These are phyloP conservation scores for Agrypnus murinus DNA, from an alignment of 2,888 invertebrate species.

Conservation along the genomic window DNA sequence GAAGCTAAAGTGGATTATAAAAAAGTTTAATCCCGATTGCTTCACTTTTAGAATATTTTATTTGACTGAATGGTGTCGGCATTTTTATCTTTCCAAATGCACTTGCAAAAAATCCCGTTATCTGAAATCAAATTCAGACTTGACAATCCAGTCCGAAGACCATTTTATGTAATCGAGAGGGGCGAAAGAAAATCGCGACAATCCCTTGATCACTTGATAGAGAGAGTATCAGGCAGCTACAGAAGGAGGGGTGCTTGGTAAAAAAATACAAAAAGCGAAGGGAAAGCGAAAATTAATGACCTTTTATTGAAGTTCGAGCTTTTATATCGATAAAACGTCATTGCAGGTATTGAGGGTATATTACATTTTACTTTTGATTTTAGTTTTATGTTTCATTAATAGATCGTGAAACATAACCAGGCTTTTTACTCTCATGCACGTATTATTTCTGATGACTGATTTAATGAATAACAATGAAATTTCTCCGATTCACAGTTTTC, in stretches of 20 bases:
- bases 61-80: constrained; percentile 5
- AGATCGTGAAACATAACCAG: too few relatives aligned
- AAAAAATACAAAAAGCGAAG: constrained; percentile 35
- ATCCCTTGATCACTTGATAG: constrained; percentile 53
- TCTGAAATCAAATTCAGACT: constrained; percentile 42
- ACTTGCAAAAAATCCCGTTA: constrained; percentile 23
- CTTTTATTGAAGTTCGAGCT: constrained; percentile 43
- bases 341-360: constrained; percentile 26
- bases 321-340: constrained; percentile 32
- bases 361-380: constrained; percentile 20
- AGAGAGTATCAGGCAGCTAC: constrained; percentile 40
- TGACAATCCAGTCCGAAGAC: constrained; percentile 39
- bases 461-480: too few relatives aligned
- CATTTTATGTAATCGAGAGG: constrained; percentile 46
- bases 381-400: not conserved
- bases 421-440: too few relatives aligned
- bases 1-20: constrained; percentile 6
- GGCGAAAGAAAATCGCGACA: constrained; percentile 50
- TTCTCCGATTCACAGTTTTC: too few relatives aligned
- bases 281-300: constrained; percentile 48
- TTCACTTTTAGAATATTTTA: constrained; percentile 23
- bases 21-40: constrained; percentile 11
- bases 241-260: constrained; percentile 34
- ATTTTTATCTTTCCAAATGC: constrained; percentile 30
- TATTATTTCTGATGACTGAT: too few relatives aligned